Evolutionary conservation across 2,888 invertebrate genomes (phyloP).

Genomic region (Lapara coniferarum): DNA sequence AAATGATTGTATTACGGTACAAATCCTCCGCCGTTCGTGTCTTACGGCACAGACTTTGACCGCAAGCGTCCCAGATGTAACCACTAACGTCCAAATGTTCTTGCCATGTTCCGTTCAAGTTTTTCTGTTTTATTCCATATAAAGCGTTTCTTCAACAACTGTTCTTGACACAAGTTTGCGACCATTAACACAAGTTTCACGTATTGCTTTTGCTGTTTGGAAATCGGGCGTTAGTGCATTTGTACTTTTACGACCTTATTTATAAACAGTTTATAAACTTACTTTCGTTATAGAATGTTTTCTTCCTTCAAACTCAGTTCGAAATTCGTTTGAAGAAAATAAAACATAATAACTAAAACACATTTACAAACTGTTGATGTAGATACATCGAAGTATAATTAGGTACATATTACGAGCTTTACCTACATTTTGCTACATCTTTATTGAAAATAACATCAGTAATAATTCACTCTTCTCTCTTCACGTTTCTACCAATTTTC

Average conservation of each 20-base stretch:
- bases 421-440: too few species aligned
- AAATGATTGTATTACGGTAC: too few species aligned
- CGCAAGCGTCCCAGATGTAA: constrained; percentile 22
- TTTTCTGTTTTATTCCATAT: constrained; percentile 19
- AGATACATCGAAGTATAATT: too few species aligned
- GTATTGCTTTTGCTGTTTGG: not conserved
- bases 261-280: not conserved
- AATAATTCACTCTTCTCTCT: too few species aligned
- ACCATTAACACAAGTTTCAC: constrained; percentile 20
- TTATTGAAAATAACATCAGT: too few species aligned
- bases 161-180: constrained; percentile 18
- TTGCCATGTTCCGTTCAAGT: constrained; percentile 19
- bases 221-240: not conserved
- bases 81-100: constrained; percentile 20
- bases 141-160: constrained; percentile 21
- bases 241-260: not conserved
- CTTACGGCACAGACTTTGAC: not conserved
- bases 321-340: too few species aligned
- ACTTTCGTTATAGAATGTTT: too few species aligned
- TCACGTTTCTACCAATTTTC: too few species aligned
- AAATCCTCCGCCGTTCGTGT: not conserved
- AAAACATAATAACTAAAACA: too few species aligned
- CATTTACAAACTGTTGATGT: too few species aligned
- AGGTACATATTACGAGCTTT: too few species aligned
- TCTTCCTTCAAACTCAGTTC: too few species aligned